A percentile compares a stretch with the other conserved stretches of the same genome.
Evolutionary conservation across 2,888 invertebrate species (phyloP).

Genomic region (Orchesella flavescens): DNA sequence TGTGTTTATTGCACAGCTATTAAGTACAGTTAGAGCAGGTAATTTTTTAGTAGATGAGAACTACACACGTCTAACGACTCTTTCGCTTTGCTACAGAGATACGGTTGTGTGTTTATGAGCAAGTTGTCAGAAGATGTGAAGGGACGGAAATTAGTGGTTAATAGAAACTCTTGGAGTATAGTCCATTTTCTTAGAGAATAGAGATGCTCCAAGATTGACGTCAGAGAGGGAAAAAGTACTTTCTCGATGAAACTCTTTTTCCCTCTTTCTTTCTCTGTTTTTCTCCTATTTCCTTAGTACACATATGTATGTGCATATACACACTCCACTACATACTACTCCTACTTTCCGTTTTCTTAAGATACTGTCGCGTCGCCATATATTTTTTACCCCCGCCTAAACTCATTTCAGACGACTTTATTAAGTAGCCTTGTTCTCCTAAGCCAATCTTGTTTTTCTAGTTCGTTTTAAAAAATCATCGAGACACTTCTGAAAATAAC

Average conservation of each 20-base stretch:
- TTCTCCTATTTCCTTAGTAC: not conserved
- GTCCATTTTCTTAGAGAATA: slow-evolving; percentile 23
- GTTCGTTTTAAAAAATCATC: too few species aligned
- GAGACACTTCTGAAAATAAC: too few species aligned
- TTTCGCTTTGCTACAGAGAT: too few species aligned
- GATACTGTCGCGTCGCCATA: not conserved
- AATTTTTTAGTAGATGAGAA: too few species aligned
- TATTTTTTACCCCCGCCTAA: slow-evolving; percentile 31
- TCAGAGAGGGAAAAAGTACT: slow-evolving; percentile 44
- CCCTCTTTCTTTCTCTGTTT: slow-evolving; percentile 11
- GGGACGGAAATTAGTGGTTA: slow-evolving; percentile 60
- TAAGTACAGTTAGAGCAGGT: too few species aligned
- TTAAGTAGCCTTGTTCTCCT: too few species aligned
- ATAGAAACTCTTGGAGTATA: slow-evolving; percentile 44
- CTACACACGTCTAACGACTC: too few species aligned
- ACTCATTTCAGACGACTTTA: not conserved
- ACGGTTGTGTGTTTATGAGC: too few species aligned
- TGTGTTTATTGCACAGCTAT: too few species aligned
- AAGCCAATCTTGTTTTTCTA: too few species aligned
- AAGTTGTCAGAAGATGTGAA: slow-evolving; percentile 24
- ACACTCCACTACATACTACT: too few species aligned
- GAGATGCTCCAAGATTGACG: slow-evolving; percentile 47
- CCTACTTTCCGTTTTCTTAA: too few species aligned
- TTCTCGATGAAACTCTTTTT: slow-evolving; percentile 32
- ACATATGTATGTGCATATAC: not conserved